Base-by-base conservation (phyloP, 2,888 invertebrate species). In the Dryomyza anilis region DNA sequence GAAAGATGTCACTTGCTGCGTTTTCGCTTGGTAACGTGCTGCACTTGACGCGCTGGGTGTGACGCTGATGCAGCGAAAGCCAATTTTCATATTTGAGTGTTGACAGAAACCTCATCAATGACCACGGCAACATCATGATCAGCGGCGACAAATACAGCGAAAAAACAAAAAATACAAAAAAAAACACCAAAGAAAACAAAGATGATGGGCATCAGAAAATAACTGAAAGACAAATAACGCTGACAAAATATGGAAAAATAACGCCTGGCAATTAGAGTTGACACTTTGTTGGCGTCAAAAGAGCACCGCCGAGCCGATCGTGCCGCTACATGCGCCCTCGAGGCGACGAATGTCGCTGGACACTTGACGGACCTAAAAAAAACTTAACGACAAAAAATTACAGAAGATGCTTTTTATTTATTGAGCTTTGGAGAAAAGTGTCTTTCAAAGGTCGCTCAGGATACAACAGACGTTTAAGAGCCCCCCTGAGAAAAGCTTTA, bases 181-280 rank as follows among this genome's bases (percentile, higher is more conserved):
- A 14, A 10, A 39, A 39, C 46, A 58, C 8, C 19, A 30, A 27
- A 1, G 19, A 45, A 19, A 45, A 45, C 29, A 57, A 6, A 14
- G 7, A 6, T 30, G 33, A 10, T 36, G 7, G 36, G 10, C 21
- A 16, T 21, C 48, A 48, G 21, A 8, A 33, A 46, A 16, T 53
- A 14, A 16, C 5, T 16, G 29, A 43, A 43, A n/a, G 45, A 33
- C 21, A 60, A 50, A 48, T 33, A 33, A 50, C 43, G 16, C 30
- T 14, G 27, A 53, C 53, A 21, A 29, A 53, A 30, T 8, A 33
- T 21, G 14, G 19, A 45, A 27, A 74, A 77, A 65, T 64, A 62
- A 64, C 65, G 67, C 65, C 60, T 66, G 75, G 74, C 78, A 79
- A 77, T 77, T 79, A 76, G 78, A 78, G 79, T 78, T 79, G 76